Evolutionary conservation across 2,113 vertebrate genomes (phyloP), one percentile per base, ranked within the genome.

Genomic region (Lagopus leucura): DNA sequence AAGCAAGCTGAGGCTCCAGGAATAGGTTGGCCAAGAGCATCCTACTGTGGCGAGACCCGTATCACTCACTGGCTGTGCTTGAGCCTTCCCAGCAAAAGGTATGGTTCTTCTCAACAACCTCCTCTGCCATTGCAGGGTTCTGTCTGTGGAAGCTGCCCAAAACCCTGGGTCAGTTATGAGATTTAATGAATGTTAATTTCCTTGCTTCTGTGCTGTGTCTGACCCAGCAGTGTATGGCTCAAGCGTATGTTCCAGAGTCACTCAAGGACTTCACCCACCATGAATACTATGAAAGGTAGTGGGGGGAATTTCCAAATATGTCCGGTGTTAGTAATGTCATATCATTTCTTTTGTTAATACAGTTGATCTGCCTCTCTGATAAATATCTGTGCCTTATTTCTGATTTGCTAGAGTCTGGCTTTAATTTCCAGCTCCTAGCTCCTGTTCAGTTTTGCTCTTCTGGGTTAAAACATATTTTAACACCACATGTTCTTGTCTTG

Each of bases 351-450:
- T 67, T 70, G 34, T 82, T 91, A 88, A 89, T 67, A 82, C 34
- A 77, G 60, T 80, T 82, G 40, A 80, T 77, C 71, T 88, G 72
- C 76, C 76, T 92, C 69, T n/a, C 13, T 75, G 47, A 57, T 65
- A 78, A 92, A 73, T 71, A 74, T 64, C 61, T 86, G 91, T 95
- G 93, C 91, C 95, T 97, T 94, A 86, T 91, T 94, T 94, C 61
- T 78, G 38, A 88, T 83, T 88, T 72, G n/a, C 61, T 65, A 69
- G 52, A 43, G 63, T 84, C 70, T 86, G 69, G 21, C 54, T 95
- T 90, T 87, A 42, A 36, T 89, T 87, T 92, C 64, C 34, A 76
- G 71, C 45, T 34, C 27, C 40, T 70, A 54, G 30, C 40, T 88
- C 69, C 54, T 75, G 71, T 86, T 64, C 52, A 22, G 82, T 89